phyloP scores from a whole-genome alignment of 2,113 vertebrate species.

The Sporophila hypoxantha region DNA sequence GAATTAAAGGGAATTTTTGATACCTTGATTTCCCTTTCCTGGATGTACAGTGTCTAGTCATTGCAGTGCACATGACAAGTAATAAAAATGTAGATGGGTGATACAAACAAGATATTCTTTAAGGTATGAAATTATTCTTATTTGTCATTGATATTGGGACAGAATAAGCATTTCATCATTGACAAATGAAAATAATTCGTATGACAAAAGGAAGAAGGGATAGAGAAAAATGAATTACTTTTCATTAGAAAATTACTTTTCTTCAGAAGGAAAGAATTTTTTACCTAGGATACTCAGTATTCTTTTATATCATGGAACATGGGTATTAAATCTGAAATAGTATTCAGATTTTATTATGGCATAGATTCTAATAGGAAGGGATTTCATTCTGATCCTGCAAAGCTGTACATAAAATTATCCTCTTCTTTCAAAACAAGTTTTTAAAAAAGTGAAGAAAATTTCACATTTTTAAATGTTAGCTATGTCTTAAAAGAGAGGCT shows the following conservation, averaged over 20 bases:
- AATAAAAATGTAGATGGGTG: constrained; percentile 38
- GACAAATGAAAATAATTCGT: background rate
- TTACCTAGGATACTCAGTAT: background rate
- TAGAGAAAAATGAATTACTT: background rate
- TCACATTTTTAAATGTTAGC: background rate
- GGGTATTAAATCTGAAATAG: constrained; percentile 26
- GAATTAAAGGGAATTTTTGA: constrained; percentile 44
- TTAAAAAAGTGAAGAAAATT: background rate
- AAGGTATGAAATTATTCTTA: constrained; percentile 38
- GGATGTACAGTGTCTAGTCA: constrained; percentile 21
- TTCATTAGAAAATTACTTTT: background rate
- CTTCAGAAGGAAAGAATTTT: background rate
- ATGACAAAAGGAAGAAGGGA: background rate
- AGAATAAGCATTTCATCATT: background rate
- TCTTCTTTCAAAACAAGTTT: background rate
- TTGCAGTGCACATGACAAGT: background rate
- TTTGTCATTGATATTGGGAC: background rate
- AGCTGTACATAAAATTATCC: background rate
- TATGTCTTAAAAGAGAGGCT: background rate
- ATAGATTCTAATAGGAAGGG: background rate
- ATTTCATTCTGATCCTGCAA: background rate
- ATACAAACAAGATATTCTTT: constrained; percentile 4
- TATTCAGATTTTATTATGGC: background rate
- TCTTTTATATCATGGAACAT: too few species aligned
- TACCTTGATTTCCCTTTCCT: constrained; percentile 16